A percentile compares a stretch with the other conserved stretches of the same genome.
These are phyloP conservation scores for Eubasilissa splendida DNA, from an alignment of 2,888 invertebrate genomes.

Conservation along the genomic window DNA sequence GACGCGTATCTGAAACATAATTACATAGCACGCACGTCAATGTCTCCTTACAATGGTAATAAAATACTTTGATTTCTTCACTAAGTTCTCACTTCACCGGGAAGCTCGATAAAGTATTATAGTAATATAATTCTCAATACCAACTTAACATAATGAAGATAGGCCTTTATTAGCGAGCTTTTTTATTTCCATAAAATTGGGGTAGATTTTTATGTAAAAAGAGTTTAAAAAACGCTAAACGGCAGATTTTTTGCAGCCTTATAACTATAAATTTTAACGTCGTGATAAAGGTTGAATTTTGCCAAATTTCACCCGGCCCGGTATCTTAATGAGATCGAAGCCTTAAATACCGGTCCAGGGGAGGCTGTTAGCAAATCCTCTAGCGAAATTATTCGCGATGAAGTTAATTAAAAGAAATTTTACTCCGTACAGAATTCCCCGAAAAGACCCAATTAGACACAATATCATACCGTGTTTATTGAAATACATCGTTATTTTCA, in stretches of 20 bases:
- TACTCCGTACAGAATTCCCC: neutral
- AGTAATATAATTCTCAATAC: neutral
- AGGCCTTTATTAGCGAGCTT: neutral
- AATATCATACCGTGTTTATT: conserved; percentile 20
- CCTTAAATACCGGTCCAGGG: conserved; percentile 13
- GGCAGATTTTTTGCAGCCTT: conserved; percentile 24
- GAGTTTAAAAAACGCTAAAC: conserved; percentile 8
- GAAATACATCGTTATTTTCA: conserved; percentile 6
- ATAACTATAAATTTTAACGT: conserved; percentile 30
- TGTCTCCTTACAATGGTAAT: too few species aligned
- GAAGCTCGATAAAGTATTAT: too few species aligned
- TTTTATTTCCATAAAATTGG: conserved; percentile 11
- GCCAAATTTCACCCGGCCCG: conserved; percentile 22
- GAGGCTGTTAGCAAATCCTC: conserved; percentile 20
- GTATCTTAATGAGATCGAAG: conserved; percentile 38
- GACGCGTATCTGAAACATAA: too few species aligned
- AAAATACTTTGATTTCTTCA: too few species aligned
- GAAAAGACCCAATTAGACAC: conserved; percentile 10
- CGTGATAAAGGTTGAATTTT: conserved; percentile 32
- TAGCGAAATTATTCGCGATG: conserved; percentile 9
- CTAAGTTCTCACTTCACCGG: too few species aligned
- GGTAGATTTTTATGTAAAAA: conserved; percentile 13
- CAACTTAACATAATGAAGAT: neutral
- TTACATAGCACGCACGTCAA: too few species aligned
- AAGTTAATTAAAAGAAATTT: conserved; percentile 29